Percentiles rank a stretch among this genome's conserved stretches.
These are phyloP conservation scores for Leptinotarsa tumamoca DNA, from an alignment of 2,888 invertebrate genomes.

Conservation along the genomic window DNA sequence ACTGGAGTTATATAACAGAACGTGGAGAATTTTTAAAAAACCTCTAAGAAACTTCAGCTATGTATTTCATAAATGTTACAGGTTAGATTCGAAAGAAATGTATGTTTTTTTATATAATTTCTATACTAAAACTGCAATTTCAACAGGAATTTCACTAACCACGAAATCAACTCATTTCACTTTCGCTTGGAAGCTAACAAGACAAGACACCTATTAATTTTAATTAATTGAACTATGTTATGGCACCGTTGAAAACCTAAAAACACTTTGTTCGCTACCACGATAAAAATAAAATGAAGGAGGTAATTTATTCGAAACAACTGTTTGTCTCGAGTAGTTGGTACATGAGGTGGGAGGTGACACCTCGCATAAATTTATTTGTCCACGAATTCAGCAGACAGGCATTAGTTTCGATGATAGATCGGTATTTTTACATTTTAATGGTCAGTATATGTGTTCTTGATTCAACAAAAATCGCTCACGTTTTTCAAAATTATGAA, in stretches of 20 bases:
- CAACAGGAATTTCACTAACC: not conserved
- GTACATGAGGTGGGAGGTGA: constrained; percentile 40
- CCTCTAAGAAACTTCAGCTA: no score
- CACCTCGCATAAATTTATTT: constrained; percentile 39
- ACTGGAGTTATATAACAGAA: no score
- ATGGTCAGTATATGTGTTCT: constrained; percentile 36
- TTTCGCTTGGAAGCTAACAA: constrained; percentile 19
- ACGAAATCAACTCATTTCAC: not conserved
- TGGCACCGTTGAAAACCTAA: constrained; percentile 32
- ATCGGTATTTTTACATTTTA: constrained; percentile 43
- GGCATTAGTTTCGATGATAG: constrained; percentile 44
- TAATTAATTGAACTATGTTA: constrained; percentile 37
- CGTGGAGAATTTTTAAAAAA: no score
- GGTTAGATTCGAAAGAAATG: no score
- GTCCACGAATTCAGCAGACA: constrained; percentile 43
- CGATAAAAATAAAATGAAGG: constrained; percentile 46
- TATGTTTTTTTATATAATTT: not conserved
- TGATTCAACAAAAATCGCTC: constrained; percentile 39
- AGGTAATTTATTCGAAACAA: constrained; percentile 47
- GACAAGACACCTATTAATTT: constrained; percentile 33
- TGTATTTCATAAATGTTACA: no score
- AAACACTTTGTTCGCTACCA: constrained; percentile 37
- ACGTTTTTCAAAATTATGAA: constrained; percentile 32
- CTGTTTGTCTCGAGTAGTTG: constrained; percentile 40
- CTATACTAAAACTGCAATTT: not conserved